Evolutionary conservation across 1,140 invertebrate genomes (phyloP).

Genomic region (Amyelois transitella): DNA sequence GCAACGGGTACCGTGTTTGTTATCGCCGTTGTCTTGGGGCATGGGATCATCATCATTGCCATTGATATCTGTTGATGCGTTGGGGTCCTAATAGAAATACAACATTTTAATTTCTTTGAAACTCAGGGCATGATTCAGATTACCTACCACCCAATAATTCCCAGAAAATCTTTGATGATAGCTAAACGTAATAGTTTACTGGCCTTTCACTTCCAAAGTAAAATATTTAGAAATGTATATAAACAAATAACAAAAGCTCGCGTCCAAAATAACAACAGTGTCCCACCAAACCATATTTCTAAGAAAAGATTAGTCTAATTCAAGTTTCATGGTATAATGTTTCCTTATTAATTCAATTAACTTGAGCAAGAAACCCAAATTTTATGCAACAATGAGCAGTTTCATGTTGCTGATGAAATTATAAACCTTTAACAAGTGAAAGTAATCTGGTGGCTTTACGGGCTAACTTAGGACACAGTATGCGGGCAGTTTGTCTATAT

Average conservation of each 20-base stretch:
- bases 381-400: background rate
- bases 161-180: no score
- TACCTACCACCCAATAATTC: no score
- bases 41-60: slow-evolving; percentile 97
- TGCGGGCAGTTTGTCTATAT: slow-evolving; percentile 16
- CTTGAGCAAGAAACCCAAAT: background rate
- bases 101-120: background rate
- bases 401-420: background rate
- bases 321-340: background rate
- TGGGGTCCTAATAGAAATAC: slow-evolving; percentile 81
- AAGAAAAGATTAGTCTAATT: background rate
- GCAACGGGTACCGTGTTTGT: slow-evolving; percentile 94
- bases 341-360: background rate
- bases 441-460: background rate
- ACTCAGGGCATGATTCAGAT: no score
- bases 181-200: no score
- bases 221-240: no score
- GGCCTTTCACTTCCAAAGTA: no score
- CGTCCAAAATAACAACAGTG: background rate
- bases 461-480: slow-evolving; percentile 6
- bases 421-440: background rate
- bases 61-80: slow-evolving; percentile 97
- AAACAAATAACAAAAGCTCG: background rate
- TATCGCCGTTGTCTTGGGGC: slow-evolving; percentile 95
- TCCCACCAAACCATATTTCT: background rate